Base-by-base conservation (phyloP, 1,140 invertebrate genomes). In the Delia radicum region DNA sequence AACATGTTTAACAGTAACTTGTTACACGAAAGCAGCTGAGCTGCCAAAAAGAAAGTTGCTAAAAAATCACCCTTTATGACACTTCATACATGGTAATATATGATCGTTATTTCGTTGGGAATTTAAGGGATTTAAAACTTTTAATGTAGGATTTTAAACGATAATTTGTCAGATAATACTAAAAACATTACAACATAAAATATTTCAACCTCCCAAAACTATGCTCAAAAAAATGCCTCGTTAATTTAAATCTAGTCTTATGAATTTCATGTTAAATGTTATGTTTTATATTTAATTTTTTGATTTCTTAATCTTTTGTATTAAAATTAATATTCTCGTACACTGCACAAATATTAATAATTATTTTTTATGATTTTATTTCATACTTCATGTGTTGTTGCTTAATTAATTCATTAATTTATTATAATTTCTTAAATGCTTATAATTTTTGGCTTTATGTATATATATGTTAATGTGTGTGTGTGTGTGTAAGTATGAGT, bases 361-460 rank as follows among this genome's bases (percentile, higher is more conserved):
- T 55, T 55, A 55, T n/a, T n/a, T 28, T 65, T 33, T 21, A 15
- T 29, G 29, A n/a, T 55, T 21, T 10, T 24, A 21, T 10, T 21
- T 55, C 10, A 55, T 55, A 24, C n/a, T 55, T 24, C 48, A 55
- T 55, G n/a, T 21, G n/a, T 24, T 55, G n/a, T 55, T 21, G 8
- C 18, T 55, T 55, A 55, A 69, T 69, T 69, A 69, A 37, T 69
- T 69, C n/a, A 12, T 69, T 69, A 33, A 26, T 69, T 69, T 31
- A 67, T 67, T 67, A 24, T 69, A 33, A 69, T 69, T 69, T 33
- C 33, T 69, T 69, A 69, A 69, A 69, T 69, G 65, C 29, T 69
- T 69, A 12, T 37, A 37, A 33, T 33, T 37, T 69, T n/a, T 69
- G 29, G n/a, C n/a, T 65, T 65, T 65, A 28, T n/a, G n/a, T n/a